Conservation (phyloP, 2,888 invertebrate genomes). For the Drosophila mulleri region DNA sequence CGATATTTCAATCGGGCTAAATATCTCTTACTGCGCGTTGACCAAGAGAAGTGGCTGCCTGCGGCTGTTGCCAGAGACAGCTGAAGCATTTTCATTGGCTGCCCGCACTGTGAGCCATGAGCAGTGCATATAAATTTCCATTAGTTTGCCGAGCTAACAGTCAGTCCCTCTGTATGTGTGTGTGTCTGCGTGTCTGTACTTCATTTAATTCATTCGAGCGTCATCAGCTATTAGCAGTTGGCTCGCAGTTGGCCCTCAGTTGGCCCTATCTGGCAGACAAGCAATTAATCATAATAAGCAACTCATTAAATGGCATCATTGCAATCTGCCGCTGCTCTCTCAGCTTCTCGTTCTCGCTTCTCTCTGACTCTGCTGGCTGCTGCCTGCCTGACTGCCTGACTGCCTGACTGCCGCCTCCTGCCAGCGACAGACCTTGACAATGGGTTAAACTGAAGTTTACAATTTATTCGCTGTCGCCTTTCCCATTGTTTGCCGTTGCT, state of each 20-base stretch:
- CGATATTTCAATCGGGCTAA: neutral
- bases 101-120: neutral
- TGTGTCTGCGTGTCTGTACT: constrained; percentile 12
- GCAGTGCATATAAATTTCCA: constrained; percentile 6
- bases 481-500: constrained; percentile 40
- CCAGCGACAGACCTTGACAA: constrained; percentile 15
- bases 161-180: neutral
- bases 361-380: neutral
- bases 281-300: constrained; percentile 64
- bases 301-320: constrained; percentile 59
- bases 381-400: no score
- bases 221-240: constrained; percentile 18
- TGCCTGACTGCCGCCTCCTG: neutral
- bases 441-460: constrained; percentile 37
- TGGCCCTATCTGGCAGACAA: constrained; percentile 18
- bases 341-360: neutral
- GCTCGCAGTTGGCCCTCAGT: neutral
- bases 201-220: constrained; percentile 33
- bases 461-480: constrained; percentile 50
- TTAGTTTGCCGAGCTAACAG: constrained; percentile 2
- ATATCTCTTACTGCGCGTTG: neutral
- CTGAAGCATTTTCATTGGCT: constrained; percentile 1
- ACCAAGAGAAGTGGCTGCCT: neutral
- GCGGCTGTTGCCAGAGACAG: neutral
- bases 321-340: constrained; percentile 40